Base-by-base conservation (phyloP, 2,888 invertebrate genomes). In the Cephus sareptanus region DNA sequence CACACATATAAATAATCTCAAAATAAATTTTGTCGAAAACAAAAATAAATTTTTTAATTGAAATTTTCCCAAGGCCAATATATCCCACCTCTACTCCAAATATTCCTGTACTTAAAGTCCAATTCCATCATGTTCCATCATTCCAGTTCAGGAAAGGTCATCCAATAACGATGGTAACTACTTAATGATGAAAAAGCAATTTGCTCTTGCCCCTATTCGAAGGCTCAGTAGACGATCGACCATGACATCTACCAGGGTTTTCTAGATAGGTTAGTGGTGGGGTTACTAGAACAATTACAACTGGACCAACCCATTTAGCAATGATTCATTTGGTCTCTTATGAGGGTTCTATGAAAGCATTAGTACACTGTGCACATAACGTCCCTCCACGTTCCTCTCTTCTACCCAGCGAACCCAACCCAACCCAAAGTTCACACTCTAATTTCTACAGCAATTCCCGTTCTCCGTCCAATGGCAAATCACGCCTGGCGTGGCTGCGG, bases 261-360 rank as follows among this genome's bases (percentile, higher is more conserved):
- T 31, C 33, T 23, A 23, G 56, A 40, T 23, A 56, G 56, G 56
- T 56, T 56, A 56, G 9, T 23, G 2, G 23, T 56, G 74, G 69
- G 75, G 76, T 76, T 78, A 77, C 80, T 80, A 77, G 82, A 82
- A 86, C 85, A 85, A 87, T 87, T 85, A 86, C 82, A 88, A 87
- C 83, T 79, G 83, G 83, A 83, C 84, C 85, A 84, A 85, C 81
- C 84, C 85, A 84, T 86, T 88, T 85, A 79, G 79, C 73, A 79
- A 87, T 87, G 86, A 87, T 87, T 86, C 84, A 87, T 85, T 84
- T 79, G 80, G 79, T 76, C 77, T 79, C 77, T 79, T 56, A 56
- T 56, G 78, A 79, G 79, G 78, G 79, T 77, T 76, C 78, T 80
- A 73, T 76, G 80, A 81, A 81, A 69, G 82, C 83, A 84, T 85